Base-by-base conservation (phyloP, 2,888 invertebrate species). In the Acheta domesticus region DNA sequence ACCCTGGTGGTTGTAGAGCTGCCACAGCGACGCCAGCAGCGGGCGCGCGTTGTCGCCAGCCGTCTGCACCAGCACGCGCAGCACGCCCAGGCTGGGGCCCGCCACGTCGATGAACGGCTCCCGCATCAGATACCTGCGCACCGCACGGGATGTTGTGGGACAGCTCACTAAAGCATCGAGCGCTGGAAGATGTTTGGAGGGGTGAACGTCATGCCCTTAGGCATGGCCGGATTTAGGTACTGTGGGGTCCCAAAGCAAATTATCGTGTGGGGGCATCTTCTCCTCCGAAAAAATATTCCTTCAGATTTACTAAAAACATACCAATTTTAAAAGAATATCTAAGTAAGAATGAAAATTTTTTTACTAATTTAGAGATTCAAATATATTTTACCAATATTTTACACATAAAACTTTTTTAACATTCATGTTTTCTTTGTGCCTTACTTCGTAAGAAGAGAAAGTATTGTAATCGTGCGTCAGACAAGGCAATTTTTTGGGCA, bases 101-200 rank as follows among this genome's bases (percentile, higher is more conserved):
- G 84, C 84, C 12, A 86, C 84, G 81, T 87, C 86, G 75, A 86
- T 85, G 78, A 86, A 85, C n/a, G 87, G 85, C 83, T 87, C 86
- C 81, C 86, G 85, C 86, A 87, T 86, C 82, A 85, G 86, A 81
- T 86, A 87, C 85, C 85, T 85, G 82, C 23, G 81, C 12, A 74
- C 16, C 36, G 36, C 36, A 5, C 36, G 36, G 36, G 23, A 23
- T 4, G 23, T 23, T 23, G 23, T 4, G 23, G 23, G 36, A 5
- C 36, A 5, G 36, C 36, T 5, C 36, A 8, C 36, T 5, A n/a
- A 8, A 5, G n/a, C 16, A n/a, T 11, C 73, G 1, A 11, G 0
- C 16, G 11, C 19, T 73, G 11, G 16, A 11, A 73, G 19, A 1
- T 4, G 73, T 73, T 8, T 73, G 1, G n/a, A 4, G 73, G n/a